Percentiles rank a stretch among this genome's conserved stretches.
Conservation (phyloP, 2,888 invertebrate species). For the Lasioglossum zephyrum region DNA sequence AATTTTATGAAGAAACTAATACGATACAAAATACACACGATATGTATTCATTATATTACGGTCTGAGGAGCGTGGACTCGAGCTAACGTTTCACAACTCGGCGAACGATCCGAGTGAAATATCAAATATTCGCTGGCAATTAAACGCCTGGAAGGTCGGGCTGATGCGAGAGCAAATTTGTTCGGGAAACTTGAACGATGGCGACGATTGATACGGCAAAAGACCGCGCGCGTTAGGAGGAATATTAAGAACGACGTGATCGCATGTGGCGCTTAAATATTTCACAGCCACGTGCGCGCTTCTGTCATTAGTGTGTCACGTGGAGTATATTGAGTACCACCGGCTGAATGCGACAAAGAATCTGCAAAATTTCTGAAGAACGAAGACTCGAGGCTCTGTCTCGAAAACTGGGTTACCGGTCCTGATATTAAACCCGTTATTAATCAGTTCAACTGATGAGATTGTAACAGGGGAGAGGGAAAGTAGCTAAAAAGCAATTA, state of each 20-base stretch:
- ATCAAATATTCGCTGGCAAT: background rate
- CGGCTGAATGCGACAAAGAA: background rate
- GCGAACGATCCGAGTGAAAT: background rate
- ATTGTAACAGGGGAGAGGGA: background rate
- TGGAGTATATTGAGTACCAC: background rate
- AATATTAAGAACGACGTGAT: constrained; percentile 38
- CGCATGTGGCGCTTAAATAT: constrained; percentile 42
- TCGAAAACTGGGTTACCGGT: background rate
- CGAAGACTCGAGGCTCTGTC: background rate
- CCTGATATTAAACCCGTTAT: background rate
- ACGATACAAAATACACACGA: background rate
- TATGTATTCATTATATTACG: background rate
- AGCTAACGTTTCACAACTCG: background rate
- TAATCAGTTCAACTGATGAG: constrained; percentile 17
- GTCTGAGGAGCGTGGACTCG: background rate
- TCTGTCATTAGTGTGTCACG: constrained; percentile 12
- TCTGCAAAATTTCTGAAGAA: background rate
- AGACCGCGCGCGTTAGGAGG: constrained; percentile 16
- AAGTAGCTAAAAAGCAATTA: background rate
- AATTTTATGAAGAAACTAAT: background rate
- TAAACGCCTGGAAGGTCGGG: background rate
- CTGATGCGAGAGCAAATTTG: constrained; percentile 23
- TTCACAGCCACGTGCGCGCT: constrained; percentile 25
- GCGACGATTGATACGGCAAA: constrained; percentile 22
- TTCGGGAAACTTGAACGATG: constrained; percentile 19